Conservation (phyloP, 2,113 vertebrate genomes). For the Anseranas semipalmata region DNA sequence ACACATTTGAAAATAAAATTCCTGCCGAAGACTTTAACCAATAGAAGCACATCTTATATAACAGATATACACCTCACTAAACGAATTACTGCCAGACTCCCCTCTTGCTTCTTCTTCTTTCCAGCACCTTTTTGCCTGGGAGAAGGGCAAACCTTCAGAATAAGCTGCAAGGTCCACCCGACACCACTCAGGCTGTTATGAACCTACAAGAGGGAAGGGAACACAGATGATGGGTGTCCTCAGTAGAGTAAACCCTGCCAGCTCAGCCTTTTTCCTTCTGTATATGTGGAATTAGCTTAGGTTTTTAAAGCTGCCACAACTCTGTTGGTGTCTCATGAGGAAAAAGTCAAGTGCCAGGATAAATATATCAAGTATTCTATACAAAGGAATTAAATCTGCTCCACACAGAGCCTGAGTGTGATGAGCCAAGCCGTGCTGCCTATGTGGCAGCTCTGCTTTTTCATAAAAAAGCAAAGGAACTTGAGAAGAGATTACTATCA, state of each 20-base stretch:
- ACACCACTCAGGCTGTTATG: background rate
- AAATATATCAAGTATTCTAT: constrained; percentile 53
- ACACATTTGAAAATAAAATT: background rate
- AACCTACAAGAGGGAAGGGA: background rate
- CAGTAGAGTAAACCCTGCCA: constrained; percentile 27
- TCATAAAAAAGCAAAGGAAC: background rate
- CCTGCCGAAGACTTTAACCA: background rate
- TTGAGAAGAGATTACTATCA: constrained; percentile 12
- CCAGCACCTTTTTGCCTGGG: background rate
- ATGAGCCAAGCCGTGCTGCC: constrained; percentile 47
- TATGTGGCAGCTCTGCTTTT: constrained; percentile 2
- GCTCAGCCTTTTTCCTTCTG: constrained; percentile 35
- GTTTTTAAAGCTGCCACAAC: constrained; percentile 35
- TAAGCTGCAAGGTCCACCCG: background rate
- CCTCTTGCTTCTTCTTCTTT: background rate
- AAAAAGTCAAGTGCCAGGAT: constrained; percentile 61
- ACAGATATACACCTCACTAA: background rate
- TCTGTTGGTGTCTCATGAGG: constrained; percentile 36
- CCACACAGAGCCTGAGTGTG: constrained; percentile 15
- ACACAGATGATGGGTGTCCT: constrained; percentile 14
- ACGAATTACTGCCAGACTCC: background rate
- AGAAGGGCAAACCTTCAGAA: background rate
- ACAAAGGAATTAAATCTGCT: constrained; percentile 50
- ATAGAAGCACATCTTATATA: background rate
- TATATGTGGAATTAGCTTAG: constrained; percentile 45